Base-by-base conservation (phyloP, 2,888 invertebrate genomes). In the Ectemnius continuus region DNA sequence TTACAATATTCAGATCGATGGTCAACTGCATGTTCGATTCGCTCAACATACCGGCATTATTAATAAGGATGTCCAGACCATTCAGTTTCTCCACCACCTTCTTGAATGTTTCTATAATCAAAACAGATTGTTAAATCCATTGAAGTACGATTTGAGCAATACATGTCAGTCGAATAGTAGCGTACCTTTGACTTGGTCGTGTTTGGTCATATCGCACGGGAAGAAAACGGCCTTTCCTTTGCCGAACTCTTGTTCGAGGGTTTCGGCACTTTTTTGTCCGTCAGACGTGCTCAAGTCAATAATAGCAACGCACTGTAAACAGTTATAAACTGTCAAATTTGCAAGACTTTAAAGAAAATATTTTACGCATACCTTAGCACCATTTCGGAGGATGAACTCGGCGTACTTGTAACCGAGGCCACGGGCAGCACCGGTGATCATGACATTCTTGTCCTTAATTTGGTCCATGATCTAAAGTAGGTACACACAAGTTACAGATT, bases 11-110 rank as follows among this genome's bases (percentile, higher is more conserved):
- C 2, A 95, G 94, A 79, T 95, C 94, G n/a, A 95, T 93, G 90
- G 94, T 94, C 14, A 94, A 90, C 85, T 95, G 94, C 95, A 95
- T 95, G 83, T 94, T 92, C 71, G 93, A 91, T 85, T 95, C 95
- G 85, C 95, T 94, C 92, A 95, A 93, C 48, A 95, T 94, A 2
- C 96, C 96, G 4, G 96, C 96, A 89, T 96, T 96, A 90, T 96
- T 96, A 69, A 96, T 93, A 0, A 96, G 94, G 77, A 96, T 94
- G 87, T 96, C 96, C 75, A 96, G 91, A 23, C 88, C 85, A 1
- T 92, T 92, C 72, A 89, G 89, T 20, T 86, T 84, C 3, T 89
- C 84, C 0, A 91, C 80, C 2, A 91, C 91, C 48, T 90, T 90
- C 75, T 91, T 91, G 71, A 92, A 92, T 1, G 89, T 88, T 76